Base-by-base conservation (phyloP, 2,888 invertebrate genomes). In the Metallyticus violacea region DNA sequence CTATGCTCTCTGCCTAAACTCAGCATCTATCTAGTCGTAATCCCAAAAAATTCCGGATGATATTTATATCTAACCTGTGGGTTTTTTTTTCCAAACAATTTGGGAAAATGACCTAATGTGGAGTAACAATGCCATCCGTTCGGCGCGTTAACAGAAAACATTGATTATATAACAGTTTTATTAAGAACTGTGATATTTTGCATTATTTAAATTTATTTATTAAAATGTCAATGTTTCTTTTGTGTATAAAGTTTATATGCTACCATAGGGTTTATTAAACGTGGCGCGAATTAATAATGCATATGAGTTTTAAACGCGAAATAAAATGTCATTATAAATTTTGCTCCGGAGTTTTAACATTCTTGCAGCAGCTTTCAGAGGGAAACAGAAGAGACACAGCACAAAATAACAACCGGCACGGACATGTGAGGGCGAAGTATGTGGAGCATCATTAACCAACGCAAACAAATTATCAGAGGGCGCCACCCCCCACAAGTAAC, bases 401-500 rank as follows among this genome's bases (percentile, higher is more conserved):
- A 62, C 40, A 62, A 62, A 62, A 62, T 62, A 62, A 62, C 40
- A 62, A 62, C 15, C 40, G 40, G 40, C 40, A 62, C 40, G 40
- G 40, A 62, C 40, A 62, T 62, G 40, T 62, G 40, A 62, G 40
- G 40, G 40, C n/a, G 22, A 7, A 28, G 9, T 29, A 81, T 30
- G 29, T 30, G 28, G 81, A 76, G 83, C 26, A 40, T 83, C 83
- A 83, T 83, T 83, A 83, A 83, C n/a, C 77, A 26, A 77, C 28
- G 83, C 83, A 83, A 83, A 83, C 83, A 83, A 83, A 77, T 83
- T 26, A 83, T 83, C 77, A 83, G 83, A 28, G 26, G 27, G n/a
- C n/a, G 77, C 40, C 83, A 77, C 28, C 27, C 83, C 6, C n/a
- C n/a, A n/a, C n/a, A n/a, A n/a, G n/a, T n/a, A n/a, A n/a, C n/a